Evolutionary conservation across 1,140 invertebrate species (phyloP), one percentile per base, ranked within the genome.

Genomic region (Alviniconcha marisindica): DNA sequence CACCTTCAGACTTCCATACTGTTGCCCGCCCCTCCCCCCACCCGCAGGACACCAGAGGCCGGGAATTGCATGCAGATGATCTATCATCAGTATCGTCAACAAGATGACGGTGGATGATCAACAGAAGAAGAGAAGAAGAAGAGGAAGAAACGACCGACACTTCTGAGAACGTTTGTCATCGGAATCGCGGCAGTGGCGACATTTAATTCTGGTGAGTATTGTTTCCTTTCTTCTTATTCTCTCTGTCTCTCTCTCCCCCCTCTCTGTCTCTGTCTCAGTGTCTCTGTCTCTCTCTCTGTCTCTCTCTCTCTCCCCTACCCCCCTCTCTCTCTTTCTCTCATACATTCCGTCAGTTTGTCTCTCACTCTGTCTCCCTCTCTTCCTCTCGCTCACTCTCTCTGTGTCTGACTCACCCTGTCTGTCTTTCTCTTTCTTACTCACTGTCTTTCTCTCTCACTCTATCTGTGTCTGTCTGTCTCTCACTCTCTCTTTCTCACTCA

Each of bases 201-300:
- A n/a, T n/a, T n/a, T n/a, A n/a, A n/a, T n/a, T n/a, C n/a, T n/a
- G n/a, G n/a, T n/a, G n/a, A n/a, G n/a, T 33, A 28, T 15, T 48
- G 7, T 48, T 18, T 48, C 44, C 44, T 48, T 48, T 18, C 44
- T 18, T 48, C 76, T 48, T n/a, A 24, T 18, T 48, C 44, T 48
- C 44, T 48, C 44, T 48, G 7, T 48, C 44, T 48, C 44, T 48
- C 44, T 48, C 76, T 48, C 42, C 76, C 76, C 42, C 76, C 42
- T 31, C 12, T 31, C 76, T 40, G 24, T 24, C 76, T 31, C 48
- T 44, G 36, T 31, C 76, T 31, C 48, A 18, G 36, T 31, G 12
- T 48, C 42, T 54, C 28, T 33, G 12, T 24, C 21, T 42, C 76
- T 31, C 40, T 31, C 76, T 44, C 76, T 15, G 36, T 31, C 48